Evolutionary conservation across 2,888 invertebrate genomes (phyloP).

Genomic region (Ornithoptera alexandrae): DNA sequence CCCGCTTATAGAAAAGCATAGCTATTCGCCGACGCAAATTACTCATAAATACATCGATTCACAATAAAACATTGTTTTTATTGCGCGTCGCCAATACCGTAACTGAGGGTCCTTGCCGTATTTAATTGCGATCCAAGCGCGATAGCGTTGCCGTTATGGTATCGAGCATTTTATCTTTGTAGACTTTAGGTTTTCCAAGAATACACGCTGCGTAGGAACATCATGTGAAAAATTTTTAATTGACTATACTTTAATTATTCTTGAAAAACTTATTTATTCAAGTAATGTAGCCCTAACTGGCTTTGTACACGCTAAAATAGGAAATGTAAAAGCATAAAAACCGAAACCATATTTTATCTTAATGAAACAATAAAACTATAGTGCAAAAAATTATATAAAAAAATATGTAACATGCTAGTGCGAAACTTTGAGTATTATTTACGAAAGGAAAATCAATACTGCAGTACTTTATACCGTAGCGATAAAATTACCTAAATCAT

Average conservation of each 20-base stretch:
- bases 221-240: slow-evolving; percentile 17
- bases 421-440: not conserved
- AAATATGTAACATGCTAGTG: not conserved
- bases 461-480: not conserved
- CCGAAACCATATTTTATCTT: slow-evolving; percentile 15
- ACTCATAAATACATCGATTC: slow-evolving; percentile 62
- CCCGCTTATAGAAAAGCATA: slow-evolving; percentile 58
- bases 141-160: slow-evolving; percentile 45
- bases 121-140: slow-evolving; percentile 53
- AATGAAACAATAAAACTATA: slow-evolving; percentile 21
- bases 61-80: slow-evolving; percentile 58
- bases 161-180: slow-evolving; percentile 29
- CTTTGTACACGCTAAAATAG: slow-evolving; percentile 17
- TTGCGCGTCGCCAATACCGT: slow-evolving; percentile 49
- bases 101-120: slow-evolving; percentile 51
- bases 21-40: slow-evolving; percentile 58
- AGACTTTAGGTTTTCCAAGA: slow-evolving; percentile 24
- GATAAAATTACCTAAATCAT: not conserved
- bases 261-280: slow-evolving; percentile 22
- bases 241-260: slow-evolving; percentile 10
- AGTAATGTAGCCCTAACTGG: slow-evolving; percentile 6
- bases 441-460: not conserved
- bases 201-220: slow-evolving; percentile 23
- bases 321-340: slow-evolving; percentile 24
- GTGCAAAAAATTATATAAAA: slow-evolving; percentile 18